These are phyloP conservation scores for Pachydiplax longipennis DNA, from an alignment of 2,888 invertebrate species.

Conservation along the genomic window DNA sequence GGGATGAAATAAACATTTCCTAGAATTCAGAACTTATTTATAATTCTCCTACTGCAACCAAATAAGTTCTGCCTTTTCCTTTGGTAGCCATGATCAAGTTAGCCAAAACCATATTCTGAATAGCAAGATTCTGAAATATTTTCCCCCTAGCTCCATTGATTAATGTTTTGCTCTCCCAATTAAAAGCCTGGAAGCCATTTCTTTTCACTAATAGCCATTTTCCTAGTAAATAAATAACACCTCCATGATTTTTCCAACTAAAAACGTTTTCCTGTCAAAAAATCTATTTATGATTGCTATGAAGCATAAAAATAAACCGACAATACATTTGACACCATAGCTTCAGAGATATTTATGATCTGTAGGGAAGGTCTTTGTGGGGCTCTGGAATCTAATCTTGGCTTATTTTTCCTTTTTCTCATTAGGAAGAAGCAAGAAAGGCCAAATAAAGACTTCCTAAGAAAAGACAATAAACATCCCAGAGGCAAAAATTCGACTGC, in stretches of 20 bases:
- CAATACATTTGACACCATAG: not conserved
- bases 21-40: not conserved
- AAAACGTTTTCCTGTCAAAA: not conserved
- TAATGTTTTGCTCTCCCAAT: not conserved
- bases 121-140: slow-evolving; percentile 1
- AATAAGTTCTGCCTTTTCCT: not conserved
- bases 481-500: slow-evolving; percentile 19
- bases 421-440: not conserved
- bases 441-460: not conserved
- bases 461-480: slow-evolving; percentile 16
- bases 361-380: not conserved
- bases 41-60: not conserved
- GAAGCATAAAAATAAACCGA: slow-evolving; percentile 19
- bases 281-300: not conserved
- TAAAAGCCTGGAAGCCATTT: not conserved
- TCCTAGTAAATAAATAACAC: slow-evolving; percentile 9
- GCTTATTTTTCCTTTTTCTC: not conserved
- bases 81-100: not conserved
- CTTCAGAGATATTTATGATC: slow-evolving; percentile 11
- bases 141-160: not conserved
- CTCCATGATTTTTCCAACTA: not conserved
- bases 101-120: not conserved
- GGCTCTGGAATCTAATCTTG: slow-evolving; percentile 4
- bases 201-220: not conserved
- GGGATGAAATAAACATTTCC: slow-evolving; percentile 2